Evolutionary conservation across 2,888 invertebrate species (phyloP).

Genomic region (Drosophila fulvimacula): DNA sequence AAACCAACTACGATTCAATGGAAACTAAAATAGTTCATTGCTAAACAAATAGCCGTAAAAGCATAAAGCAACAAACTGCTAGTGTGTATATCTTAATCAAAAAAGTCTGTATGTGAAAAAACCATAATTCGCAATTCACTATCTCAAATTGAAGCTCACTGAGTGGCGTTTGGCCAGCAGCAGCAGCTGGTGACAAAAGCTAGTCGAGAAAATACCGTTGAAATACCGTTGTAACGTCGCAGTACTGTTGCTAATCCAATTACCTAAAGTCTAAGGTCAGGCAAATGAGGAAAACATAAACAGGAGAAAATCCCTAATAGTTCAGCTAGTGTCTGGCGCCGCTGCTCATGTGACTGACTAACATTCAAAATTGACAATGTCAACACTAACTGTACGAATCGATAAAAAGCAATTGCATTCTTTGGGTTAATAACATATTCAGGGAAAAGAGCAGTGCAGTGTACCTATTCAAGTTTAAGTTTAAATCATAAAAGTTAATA

Average conservation of each 20-base stretch:
- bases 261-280: slow-evolving; percentile 64
- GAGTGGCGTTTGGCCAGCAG: slow-evolving; percentile 70
- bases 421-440: slow-evolving; percentile 5
- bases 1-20: slow-evolving; percentile 54
- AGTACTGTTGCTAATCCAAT: slow-evolving; percentile 67
- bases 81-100: slow-evolving; percentile 83
- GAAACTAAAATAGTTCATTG: slow-evolving; percentile 45
- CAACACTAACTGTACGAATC: slow-evolving; percentile 50
- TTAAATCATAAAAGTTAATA: neutral
- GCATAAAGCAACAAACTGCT: slow-evolving; percentile 56
- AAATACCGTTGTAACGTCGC: slow-evolving; percentile 32
- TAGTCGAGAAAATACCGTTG: slow-evolving; percentile 38
- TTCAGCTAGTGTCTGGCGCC: slow-evolving; percentile 58
- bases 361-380: slow-evolving; percentile 71
- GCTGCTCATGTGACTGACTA: slow-evolving; percentile 38
- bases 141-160: slow-evolving; percentile 55
- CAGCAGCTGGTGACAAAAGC: slow-evolving; percentile 62
- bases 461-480: neutral
- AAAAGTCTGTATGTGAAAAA: slow-evolving; percentile 72
- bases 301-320: slow-evolving; percentile 34
- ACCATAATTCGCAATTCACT: slow-evolving; percentile 42
- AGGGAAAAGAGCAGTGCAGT: neutral
- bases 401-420: slow-evolving; percentile 30
- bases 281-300: slow-evolving; percentile 38
- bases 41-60: slow-evolving; percentile 33